These are phyloP conservation scores for Drosophila insularis DNA, from an alignment of 1,140 invertebrate genomes.

Conservation along the genomic window DNA sequence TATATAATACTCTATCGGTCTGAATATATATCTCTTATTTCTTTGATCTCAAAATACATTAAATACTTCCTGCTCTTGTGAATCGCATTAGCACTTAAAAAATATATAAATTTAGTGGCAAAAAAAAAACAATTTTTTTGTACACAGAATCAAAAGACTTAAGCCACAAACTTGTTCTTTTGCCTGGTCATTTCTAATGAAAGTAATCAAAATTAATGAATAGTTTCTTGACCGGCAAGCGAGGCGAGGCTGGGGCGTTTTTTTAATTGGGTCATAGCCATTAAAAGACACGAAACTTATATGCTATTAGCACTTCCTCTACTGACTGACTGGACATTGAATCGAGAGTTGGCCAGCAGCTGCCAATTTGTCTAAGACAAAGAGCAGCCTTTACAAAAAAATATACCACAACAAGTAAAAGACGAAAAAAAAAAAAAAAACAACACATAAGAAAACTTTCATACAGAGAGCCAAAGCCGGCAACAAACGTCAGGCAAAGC, in stretches of 20 bases:
- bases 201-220: constrained; percentile 79
- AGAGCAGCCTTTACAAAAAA: constrained; percentile 40
- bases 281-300: constrained; percentile 72
- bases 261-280: constrained; percentile 74
- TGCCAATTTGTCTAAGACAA: constrained; percentile 74
- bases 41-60: neutral
- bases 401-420: constrained; percentile 17
- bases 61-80: neutral
- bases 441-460: constrained; percentile 62
- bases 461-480: constrained; percentile 42
- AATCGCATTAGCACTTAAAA: constrained; percentile 22
- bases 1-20: too few relatives aligned
- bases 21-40: too few relatives aligned
- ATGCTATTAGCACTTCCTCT: constrained; percentile 79
- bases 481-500: constrained; percentile 6
- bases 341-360: constrained; percentile 38
- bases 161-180: constrained; percentile 60
- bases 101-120: constrained; percentile 61
- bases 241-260: constrained; percentile 48
- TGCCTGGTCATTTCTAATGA: constrained; percentile 61
- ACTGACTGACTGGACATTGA: constrained; percentile 19
- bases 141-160: constrained; percentile 57
- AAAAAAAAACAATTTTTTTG: constrained; percentile 23
- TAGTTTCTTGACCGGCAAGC: constrained; percentile 2
- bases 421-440: constrained; percentile 53